Evolutionary conservation across 2,113 vertebrate genomes (phyloP).

Genomic region (Cisticola juncidis): DNA sequence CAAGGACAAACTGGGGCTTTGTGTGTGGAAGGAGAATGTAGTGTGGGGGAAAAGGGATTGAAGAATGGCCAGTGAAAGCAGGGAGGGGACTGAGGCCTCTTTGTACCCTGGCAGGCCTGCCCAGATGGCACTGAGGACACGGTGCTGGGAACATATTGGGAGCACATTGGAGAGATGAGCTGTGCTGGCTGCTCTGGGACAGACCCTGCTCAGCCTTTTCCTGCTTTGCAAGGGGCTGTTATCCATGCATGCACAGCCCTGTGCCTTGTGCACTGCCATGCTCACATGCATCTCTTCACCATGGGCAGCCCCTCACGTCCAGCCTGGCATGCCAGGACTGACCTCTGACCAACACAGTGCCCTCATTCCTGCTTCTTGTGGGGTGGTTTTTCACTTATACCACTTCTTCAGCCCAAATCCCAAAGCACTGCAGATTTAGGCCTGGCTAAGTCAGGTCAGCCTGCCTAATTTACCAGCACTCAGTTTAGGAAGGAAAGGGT

Average conservation of each 20-base stretch:
- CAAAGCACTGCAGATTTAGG: neutral
- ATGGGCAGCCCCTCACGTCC: fast-evolving
- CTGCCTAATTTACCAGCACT: neutral
- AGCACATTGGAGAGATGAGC: neutral
- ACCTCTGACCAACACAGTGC: neutral
- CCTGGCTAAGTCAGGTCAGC: neutral
- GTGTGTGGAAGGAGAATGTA: neutral
- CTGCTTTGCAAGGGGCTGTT: neutral
- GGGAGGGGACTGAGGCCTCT: neutral
- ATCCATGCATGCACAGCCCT: fast-evolving
- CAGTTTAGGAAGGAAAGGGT: neutral
- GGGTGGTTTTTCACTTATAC: neutral
- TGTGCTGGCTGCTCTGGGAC: neutral
- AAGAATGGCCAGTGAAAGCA: neutral
- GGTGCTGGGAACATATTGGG: neutral
- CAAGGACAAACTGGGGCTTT: neutral
- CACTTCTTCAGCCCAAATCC: neutral
- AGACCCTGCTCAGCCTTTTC: neutral
- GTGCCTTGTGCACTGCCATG: too few species aligned
- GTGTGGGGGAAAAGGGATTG: neutral
- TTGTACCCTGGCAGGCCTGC: neutral
- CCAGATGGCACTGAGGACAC: fast-evolving
- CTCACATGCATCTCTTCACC: neutral
- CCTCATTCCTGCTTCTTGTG: neutral
- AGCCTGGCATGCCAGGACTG: fast-evolving